Conservation (phyloP, 2,888 invertebrate genomes). For the Aphodius sticticus region DNA sequence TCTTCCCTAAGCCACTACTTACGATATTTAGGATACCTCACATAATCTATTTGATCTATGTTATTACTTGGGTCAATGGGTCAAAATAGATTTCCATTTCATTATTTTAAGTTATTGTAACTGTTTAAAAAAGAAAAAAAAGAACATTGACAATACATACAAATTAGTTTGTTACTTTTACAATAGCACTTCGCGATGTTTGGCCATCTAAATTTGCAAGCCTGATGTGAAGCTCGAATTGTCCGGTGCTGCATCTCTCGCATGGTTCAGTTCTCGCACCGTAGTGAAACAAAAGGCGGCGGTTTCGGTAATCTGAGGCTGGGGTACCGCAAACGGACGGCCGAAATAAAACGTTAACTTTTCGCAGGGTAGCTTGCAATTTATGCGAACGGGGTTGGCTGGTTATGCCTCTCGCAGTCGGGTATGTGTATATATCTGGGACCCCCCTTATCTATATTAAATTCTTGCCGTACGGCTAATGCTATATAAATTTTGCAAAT, state of each 20-base stretch:
- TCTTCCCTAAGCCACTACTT: too few species aligned
- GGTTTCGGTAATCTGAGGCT: background rate
- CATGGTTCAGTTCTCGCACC: background rate
- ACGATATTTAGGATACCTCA: too few species aligned
- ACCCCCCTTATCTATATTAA: background rate
- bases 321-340: background rate
- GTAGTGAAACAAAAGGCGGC: background rate
- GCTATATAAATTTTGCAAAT: slow-evolving; percentile 4
- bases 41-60: too few species aligned
- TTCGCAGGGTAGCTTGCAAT: background rate
- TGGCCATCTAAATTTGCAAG: background rate
- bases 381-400: background rate
- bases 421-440: background rate
- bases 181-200: background rate
- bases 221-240: background rate
- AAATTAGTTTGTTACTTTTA: background rate
- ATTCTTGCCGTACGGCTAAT: background rate
- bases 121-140: too few species aligned
- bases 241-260: background rate
- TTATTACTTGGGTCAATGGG: too few species aligned
- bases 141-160: too few species aligned
- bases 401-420: background rate
- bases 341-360: background rate
- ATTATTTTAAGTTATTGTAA: too few species aligned
- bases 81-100: too few species aligned